Percentiles rank a stretch among this genome's conserved stretches.
These are phyloP conservation scores for Eulemur coronatus DNA, from an alignment of 2,797 vertebrate species.

Conservation along the genomic window DNA sequence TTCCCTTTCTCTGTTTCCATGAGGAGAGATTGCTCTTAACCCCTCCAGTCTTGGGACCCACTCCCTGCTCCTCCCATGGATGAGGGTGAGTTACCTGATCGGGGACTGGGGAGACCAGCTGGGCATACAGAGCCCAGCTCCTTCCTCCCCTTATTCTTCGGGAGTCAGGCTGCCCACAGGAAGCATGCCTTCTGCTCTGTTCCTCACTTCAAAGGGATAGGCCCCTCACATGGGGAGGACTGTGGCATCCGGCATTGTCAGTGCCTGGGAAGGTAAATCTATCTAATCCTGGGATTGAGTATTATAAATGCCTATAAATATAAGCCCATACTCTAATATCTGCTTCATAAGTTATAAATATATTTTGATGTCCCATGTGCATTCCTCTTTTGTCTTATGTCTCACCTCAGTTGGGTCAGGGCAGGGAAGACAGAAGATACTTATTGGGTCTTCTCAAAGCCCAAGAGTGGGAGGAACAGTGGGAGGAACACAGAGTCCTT, in stretches of 20 bases:
- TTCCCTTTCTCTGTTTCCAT: neutral
- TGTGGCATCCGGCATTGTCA: neutral
- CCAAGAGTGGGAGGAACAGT: neutral
- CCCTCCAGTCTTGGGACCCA: neutral
- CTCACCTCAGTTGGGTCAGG: neutral
- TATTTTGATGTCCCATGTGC: neutral
- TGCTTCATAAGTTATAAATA: slow-evolving; percentile 1
- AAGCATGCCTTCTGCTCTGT: neutral
- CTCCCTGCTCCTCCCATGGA: neutral
- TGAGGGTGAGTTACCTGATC: neutral
- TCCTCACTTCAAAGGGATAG: neutral
- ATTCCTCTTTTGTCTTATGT: neutral
- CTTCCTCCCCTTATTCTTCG: neutral
- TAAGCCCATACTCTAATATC: neutral
- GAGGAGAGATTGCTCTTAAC: neutral
- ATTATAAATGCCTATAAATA: neutral
- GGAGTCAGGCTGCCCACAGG: neutral
- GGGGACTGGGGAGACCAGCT: neutral
- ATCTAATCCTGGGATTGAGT: neutral
- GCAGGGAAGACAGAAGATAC: neutral
- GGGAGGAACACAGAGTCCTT: neutral
- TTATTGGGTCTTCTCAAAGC: neutral
- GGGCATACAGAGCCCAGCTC: neutral
- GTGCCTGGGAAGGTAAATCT: neutral
- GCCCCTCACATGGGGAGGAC: neutral